A percentile compares a stretch with the other conserved stretches of the same genome.
These are phyloP conservation scores for Arrhamphus sclerolepis DNA, from an alignment of 2,797 vertebrate genomes.

Conservation along the genomic window DNA sequence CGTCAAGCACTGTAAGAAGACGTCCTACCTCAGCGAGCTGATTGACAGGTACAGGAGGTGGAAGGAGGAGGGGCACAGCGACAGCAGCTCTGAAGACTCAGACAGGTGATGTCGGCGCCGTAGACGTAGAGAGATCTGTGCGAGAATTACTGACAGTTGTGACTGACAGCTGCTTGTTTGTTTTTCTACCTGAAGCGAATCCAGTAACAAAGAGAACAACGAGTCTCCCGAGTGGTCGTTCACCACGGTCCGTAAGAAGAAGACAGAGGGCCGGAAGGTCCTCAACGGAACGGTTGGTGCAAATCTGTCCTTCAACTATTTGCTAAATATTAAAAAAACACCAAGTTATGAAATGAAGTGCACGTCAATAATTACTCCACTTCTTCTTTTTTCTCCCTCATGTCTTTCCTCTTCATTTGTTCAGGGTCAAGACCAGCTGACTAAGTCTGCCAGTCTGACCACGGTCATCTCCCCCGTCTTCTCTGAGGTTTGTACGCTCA, in stretches of 20 bases:
- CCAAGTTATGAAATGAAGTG: too few relatives aligned
- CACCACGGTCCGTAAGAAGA: constrained; percentile 91
- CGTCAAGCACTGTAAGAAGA: constrained; percentile 91
- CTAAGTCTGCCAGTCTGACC: constrained; percentile 86
- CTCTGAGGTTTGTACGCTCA: constrained; percentile 64
- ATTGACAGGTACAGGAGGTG: constrained; percentile 92
- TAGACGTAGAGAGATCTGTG: too few relatives aligned
- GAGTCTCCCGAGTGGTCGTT: constrained; percentile 89
- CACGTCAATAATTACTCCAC: too few relatives aligned
- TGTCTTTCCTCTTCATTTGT: too few relatives aligned
- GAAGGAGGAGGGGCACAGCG: constrained; percentile 89
- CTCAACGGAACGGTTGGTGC: constrained; percentile 87
- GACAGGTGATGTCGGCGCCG: constrained; percentile 76
- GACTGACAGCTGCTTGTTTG: neutral
- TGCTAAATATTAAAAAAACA: too few relatives aligned
- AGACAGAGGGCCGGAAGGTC: constrained; percentile 84
- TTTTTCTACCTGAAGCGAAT: constrained; percentile 78
- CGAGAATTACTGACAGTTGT: neutral
- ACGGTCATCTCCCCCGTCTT: constrained; percentile 91
- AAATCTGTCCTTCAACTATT: too few relatives aligned
- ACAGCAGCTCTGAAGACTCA: constrained; percentile 90
- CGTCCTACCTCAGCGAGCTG: constrained; percentile 92
- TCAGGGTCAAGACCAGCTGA: constrained; percentile 88
- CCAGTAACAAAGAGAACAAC: constrained; percentile 88
- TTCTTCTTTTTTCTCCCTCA: too few relatives aligned